Conservation (phyloP, 2,888 invertebrate genomes). For the Aspidiotus destructor region DNA sequence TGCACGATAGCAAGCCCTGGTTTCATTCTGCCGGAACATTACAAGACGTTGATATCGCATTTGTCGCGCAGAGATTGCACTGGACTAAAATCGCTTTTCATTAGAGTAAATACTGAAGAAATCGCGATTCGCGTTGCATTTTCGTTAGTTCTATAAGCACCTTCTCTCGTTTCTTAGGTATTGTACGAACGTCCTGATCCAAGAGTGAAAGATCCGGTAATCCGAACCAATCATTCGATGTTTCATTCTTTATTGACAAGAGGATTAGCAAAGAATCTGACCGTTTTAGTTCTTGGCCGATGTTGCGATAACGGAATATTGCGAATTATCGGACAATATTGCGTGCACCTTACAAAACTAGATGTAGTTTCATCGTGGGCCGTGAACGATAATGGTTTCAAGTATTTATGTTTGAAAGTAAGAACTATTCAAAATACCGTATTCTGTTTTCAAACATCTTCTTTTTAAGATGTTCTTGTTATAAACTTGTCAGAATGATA, state of each 20-base stretch:
- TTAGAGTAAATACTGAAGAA: slow-evolving; percentile 1
- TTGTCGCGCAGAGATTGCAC: slow-evolving; percentile 11
- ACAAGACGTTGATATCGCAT: slow-evolving; percentile 21
- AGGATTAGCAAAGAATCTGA: slow-evolving; percentile 39
- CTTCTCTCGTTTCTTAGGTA: slow-evolving; percentile 6
- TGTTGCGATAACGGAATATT: slow-evolving; percentile 40
- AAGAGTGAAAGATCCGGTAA: slow-evolving; percentile 11
- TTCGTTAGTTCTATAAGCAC: not conserved
- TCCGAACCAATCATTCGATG: slow-evolving; percentile 13
- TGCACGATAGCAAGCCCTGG: slow-evolving; percentile 14
- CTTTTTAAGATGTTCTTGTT: not conserved
- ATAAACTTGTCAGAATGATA: too few species aligned
- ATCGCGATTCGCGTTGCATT: not conserved
- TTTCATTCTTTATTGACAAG: slow-evolving; percentile 26
- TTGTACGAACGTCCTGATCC: slow-evolving; percentile 10
- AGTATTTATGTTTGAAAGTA: slow-evolving; percentile 38
- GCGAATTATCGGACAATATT: slow-evolving; percentile 38
- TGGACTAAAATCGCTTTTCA: slow-evolving; percentile 22
- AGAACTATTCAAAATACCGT: not conserved
- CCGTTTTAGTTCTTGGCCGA: slow-evolving; percentile 38
- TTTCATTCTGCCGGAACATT: slow-evolving; percentile 16
- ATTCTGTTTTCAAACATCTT: not conserved
- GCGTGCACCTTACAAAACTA: slow-evolving; percentile 38
- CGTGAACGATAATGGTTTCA: slow-evolving; percentile 39
- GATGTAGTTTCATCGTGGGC: slow-evolving; percentile 40